Percentiles rank a stretch among this genome's conserved stretches.
phyloP scores from a whole-genome alignment of 2,113 vertebrate genomes.

The Myotis davidii region DNA sequence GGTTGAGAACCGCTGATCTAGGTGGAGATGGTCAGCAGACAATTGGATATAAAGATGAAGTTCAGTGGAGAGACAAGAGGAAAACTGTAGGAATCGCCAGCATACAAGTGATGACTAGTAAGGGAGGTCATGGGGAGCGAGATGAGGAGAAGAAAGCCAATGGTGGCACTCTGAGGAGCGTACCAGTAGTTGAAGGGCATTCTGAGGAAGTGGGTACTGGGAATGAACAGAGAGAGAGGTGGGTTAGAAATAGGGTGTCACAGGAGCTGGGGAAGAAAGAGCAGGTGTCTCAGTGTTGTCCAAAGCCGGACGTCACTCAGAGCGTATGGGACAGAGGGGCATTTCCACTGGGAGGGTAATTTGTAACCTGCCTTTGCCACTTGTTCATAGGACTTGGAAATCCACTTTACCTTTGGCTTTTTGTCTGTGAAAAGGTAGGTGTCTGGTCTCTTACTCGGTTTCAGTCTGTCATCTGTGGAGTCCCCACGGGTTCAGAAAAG shows the following conservation, averaged over 20 bases:
- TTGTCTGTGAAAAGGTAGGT: neutral
- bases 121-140: neutral
- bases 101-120: neutral
- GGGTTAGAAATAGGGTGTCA: neutral
- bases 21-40: neutral
- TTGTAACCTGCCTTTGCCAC: neutral
- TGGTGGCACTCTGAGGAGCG: neutral
- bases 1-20: too few species aligned
- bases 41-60: neutral
- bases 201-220: neutral
- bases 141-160: neutral
- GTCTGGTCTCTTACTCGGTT: neutral
- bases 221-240: neutral
- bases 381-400: neutral
- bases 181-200: neutral
- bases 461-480: neutral
- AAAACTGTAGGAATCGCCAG: neutral
- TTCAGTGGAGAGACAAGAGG: neutral
- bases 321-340: neutral
- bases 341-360: neutral
- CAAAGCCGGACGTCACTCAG: neutral
- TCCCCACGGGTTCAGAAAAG: neutral
- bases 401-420: neutral
- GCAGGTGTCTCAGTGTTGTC: neutral
- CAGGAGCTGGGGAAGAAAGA: neutral